These are phyloP conservation scores for Diadema setosum DNA, from an alignment of 35 echinoderm and acorn worm genomes.

Conservation along the genomic window DNA sequence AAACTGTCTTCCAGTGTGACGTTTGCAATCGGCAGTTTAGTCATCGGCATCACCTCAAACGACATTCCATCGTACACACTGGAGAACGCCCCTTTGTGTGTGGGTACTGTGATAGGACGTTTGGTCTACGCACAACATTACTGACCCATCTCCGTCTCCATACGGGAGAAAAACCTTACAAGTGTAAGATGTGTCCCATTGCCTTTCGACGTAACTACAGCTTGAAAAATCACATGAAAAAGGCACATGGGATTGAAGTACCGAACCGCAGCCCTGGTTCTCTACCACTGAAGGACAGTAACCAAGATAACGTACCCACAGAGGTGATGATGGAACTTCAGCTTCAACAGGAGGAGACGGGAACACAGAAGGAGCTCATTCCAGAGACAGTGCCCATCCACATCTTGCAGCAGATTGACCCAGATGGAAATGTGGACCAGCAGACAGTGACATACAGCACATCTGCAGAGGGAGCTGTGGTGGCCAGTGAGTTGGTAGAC, in stretches of 20 bases:
- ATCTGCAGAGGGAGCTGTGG: not conserved
- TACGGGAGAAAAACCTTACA: slow-evolving; percentile 59
- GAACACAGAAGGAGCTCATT: not conserved
- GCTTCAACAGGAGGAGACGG: not conserved
- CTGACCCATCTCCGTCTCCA: slow-evolving; percentile 12
- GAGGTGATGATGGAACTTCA: not conserved
- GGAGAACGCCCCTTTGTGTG: slow-evolving; percentile 20
- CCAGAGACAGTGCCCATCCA: not conserved
- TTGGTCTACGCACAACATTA: not conserved
- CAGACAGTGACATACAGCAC: not conserved
- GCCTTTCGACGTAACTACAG: slow-evolving; percentile 25
- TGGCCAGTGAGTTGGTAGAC: not conserved
- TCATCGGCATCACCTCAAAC: slow-evolving; percentile 3
- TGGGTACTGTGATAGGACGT: not conserved
- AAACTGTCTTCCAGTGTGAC: not conserved
- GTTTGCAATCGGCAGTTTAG: not conserved
- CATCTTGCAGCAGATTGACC: not conserved
- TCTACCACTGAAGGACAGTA: not conserved
- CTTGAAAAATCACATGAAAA: slow-evolving; percentile 40
- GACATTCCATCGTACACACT: slow-evolving; percentile 10
- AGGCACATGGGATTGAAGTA: slow-evolving; percentile 24
- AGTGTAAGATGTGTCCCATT: slow-evolving; percentile 28
- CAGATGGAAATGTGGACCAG: not conserved
- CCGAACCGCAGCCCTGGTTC: not conserved
- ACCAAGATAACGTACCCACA: not conserved